These are phyloP conservation scores for Andinoacara biseriatus DNA, from an alignment of 2,113 vertebrate species.

Conservation along the genomic window DNA sequence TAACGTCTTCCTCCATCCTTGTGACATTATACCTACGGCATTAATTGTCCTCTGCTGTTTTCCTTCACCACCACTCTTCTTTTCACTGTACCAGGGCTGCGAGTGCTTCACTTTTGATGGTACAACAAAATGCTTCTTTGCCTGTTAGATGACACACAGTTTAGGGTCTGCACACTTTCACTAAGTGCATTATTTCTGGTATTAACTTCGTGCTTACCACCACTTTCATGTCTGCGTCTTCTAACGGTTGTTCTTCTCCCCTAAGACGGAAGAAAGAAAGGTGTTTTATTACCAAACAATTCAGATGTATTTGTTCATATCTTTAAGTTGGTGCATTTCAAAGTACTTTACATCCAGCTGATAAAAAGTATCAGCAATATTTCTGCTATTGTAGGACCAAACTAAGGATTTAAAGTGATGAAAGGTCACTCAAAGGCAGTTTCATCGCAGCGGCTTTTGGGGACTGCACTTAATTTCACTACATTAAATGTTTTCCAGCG, in stretches of 20 bases:
- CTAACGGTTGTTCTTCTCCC: conserved; percentile 27
- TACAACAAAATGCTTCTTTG: conserved; percentile 35
- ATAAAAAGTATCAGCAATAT: neutral
- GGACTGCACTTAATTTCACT: neutral
- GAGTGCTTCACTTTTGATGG: conserved; percentile 18
- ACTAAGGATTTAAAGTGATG: neutral
- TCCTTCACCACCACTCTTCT: neutral
- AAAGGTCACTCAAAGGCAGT: neutral
- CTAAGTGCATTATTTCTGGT: neutral
- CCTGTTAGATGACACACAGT: conserved; percentile 39
- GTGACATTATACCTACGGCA: neutral
- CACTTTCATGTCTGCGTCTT: conserved; percentile 66
- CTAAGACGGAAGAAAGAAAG: conserved; percentile 10
- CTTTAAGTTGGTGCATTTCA: neutral
- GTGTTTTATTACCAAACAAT: neutral
- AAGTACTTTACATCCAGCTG: neutral
- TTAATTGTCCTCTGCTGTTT: neutral
- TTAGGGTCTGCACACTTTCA: neutral
- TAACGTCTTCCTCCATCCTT: neutral
- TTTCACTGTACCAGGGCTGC: conserved; percentile 2
- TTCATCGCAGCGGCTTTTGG: neutral
- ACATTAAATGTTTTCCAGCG: neutral
- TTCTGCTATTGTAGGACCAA: neutral
- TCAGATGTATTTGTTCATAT: neutral
- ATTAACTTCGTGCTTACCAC: conserved; percentile 68